Evolutionary conservation across 2,797 vertebrate species (phyloP), one percentile per base, ranked within the genome.

Genomic region (Pseudocheirus occidentalis): DNA sequence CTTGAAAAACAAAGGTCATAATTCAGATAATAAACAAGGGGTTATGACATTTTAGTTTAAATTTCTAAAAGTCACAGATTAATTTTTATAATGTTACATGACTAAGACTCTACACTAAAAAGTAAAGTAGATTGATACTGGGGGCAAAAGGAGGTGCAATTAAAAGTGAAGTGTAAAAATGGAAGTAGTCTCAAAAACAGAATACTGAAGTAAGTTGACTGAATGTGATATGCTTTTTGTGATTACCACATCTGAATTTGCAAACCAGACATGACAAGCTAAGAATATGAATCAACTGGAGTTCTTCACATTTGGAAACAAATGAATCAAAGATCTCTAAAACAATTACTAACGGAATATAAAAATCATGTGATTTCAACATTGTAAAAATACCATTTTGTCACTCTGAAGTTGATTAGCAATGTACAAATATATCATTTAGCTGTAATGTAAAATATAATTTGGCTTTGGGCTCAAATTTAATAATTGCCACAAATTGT

Each of bases 391-490:
- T 93, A 94, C 12, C 53, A 0, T 91, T 54, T 94, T 40, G 94
- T 95, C 92, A 81, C 53, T 95, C 92, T 93, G 57, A 96, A 92
- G 94, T 94, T 95, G 73, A 91, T 92, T 90, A 89, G 57, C 93
- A 55, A 3, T 92, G 28, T 92, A 54, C 94, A 31, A 87, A 95
- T 57, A 92, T 21, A n/a, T 95, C 93, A 95, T 50, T 95, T 14
- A 96, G n/a, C 3, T 90, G 4, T 96, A 94, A 28, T n/a, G 73
- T 59, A 87, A 50, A 89, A 91, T 50, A 12, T 92, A 92, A 94
- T 73, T 95, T 94, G 92, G 28, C 29, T 66, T 92, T 21, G 92
- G 93, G 94, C 54, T 90, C 29, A 95, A 96, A 97, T 54, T 34
- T 96, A 73, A 54, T 24, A 3, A 66, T 2, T 87, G 1, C 89